Conservation (phyloP, 2,888 invertebrate genomes). For the Drosophila acutilabella region DNA sequence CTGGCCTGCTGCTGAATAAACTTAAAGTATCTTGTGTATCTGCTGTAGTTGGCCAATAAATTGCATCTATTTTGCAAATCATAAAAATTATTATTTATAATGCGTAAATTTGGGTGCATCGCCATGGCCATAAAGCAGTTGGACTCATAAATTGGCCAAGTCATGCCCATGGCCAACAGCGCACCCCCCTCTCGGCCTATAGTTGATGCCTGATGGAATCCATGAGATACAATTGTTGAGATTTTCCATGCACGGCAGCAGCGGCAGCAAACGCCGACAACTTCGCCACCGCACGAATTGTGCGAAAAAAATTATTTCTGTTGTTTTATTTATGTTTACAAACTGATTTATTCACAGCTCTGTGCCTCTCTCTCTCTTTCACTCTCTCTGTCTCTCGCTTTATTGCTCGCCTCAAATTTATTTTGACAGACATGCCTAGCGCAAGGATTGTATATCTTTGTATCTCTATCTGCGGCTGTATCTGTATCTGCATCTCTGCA, state of each 20-base stretch:
- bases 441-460: slow-evolving; percentile 51
- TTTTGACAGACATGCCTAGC: slow-evolving; percentile 72
- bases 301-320: slow-evolving; percentile 65
- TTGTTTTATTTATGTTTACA: slow-evolving; percentile 77
- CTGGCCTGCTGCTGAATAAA: slow-evolving; percentile 11
- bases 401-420: slow-evolving; percentile 64
- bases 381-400: slow-evolving; percentile 32
- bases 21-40: slow-evolving; percentile 6
- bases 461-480: slow-evolving; percentile 18
- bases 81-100: slow-evolving; percentile 81
- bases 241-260: slow-evolving; percentile 61
- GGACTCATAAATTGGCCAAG: slow-evolving; percentile 68
- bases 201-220: slow-evolving; percentile 52
- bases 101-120: slow-evolving; percentile 67
- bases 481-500: slow-evolving; percentile 21
- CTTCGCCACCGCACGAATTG: slow-evolving; percentile 44
- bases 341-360: slow-evolving; percentile 70
- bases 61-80: slow-evolving; percentile 63
- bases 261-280: slow-evolving; percentile 38
- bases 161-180: slow-evolving; percentile 27
- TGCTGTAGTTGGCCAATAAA: slow-evolving; percentile 44
- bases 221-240: slow-evolving; percentile 62
- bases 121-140: slow-evolving; percentile 70
- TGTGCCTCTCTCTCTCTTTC: slow-evolving; percentile 8
- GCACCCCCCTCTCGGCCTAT: not conserved